A percentile compares a stretch with the other conserved stretches of the same genome.
Conservation (phyloP, 2,888 invertebrate species). For the Sympetrum striolatum region DNA sequence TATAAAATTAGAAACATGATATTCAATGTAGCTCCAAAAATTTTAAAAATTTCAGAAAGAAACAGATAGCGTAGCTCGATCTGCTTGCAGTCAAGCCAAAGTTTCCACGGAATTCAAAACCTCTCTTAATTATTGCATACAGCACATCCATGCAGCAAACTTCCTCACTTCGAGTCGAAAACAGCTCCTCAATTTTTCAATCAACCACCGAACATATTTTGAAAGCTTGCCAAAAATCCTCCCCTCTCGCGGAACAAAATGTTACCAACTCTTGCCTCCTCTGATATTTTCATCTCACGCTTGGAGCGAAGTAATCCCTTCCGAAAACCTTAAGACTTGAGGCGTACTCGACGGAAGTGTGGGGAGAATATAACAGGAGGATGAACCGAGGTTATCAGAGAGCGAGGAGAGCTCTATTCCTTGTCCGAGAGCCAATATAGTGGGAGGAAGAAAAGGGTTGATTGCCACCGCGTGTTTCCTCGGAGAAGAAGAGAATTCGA, state of each 20-base stretch:
- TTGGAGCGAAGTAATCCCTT: neutral
- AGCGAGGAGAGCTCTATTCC: neutral
- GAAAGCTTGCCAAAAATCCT: neutral
- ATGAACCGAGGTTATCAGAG: neutral
- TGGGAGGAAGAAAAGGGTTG: constrained; percentile 30
- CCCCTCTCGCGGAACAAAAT: neutral
- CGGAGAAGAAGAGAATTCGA: neutral
- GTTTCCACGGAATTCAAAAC: no score
- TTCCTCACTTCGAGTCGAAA: no score
- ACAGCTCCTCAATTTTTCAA: neutral
- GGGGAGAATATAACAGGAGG: neutral
- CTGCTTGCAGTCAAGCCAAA: no score
- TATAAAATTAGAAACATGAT: no score
- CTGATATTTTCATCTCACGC: neutral
- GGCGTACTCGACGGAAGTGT: neutral
- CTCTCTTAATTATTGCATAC: no score
- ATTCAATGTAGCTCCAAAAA: no score
- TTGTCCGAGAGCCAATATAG: constrained; percentile 29
- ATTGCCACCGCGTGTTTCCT: constrained; percentile 15
- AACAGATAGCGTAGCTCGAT: no score
- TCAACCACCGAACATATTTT: neutral
- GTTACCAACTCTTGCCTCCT: neutral
- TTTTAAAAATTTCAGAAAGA: no score
- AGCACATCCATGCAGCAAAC: no score
- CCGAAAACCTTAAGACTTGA: neutral